Percentiles rank a stretch among this genome's conserved stretches.
Conservation (phyloP, 35 echinoderm and acorn worm species). For the Nesometra sesokonis region DNA sequence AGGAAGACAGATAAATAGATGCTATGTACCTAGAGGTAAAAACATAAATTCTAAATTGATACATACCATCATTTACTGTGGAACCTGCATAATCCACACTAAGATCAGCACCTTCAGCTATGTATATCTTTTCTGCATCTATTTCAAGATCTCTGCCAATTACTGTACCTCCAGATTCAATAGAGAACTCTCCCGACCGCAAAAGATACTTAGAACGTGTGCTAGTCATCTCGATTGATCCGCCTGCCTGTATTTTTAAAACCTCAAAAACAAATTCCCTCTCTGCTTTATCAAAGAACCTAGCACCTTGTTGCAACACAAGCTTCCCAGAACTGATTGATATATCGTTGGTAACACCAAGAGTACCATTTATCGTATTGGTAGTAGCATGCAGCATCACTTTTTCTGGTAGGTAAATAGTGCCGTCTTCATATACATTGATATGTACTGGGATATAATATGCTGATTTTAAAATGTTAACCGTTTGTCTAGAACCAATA, state of each 20-base stretch:
- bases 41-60: too few relatives aligned
- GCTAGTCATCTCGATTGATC: not conserved
- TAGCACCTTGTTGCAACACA: not conserved
- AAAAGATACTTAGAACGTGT: not conserved
- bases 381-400: slow-evolving; percentile 33
- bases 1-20: too few relatives aligned
- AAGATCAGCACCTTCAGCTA: not conserved
- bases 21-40: too few relatives aligned
- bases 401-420: slow-evolving; percentile 25
- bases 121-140: not conserved
- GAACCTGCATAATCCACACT: not conserved
- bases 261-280: not conserved
- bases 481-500: slow-evolving; percentile 37
- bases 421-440: slow-evolving; percentile 28
- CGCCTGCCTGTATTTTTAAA: not conserved
- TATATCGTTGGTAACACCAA: slow-evolving; percentile 33
- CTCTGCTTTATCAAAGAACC: not conserved
- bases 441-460: slow-evolving; percentile 44
- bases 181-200: not conserved
- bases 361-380: slow-evolving; percentile 25
- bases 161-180: not conserved
- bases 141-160: not conserved
- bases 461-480: slow-evolving; percentile 8
- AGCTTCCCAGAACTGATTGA: slow-evolving; percentile 33
- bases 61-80: not conserved